phyloP scores from a whole-genome alignment of 1,140 invertebrate species.

The Heliconius melpomene region DNA sequence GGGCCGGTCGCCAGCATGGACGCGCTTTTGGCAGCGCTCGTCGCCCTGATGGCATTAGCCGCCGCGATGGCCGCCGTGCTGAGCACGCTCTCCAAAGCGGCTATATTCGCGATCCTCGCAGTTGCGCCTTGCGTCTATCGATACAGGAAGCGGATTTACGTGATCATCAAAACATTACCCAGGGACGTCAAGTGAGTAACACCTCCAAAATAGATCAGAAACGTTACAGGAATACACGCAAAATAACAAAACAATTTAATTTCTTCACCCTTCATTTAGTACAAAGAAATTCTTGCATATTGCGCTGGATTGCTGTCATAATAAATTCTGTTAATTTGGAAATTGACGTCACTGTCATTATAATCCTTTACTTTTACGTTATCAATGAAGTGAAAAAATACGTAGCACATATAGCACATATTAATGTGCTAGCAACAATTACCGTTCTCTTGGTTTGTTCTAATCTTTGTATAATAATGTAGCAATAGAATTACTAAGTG shows the following conservation, averaged over 20 bases:
- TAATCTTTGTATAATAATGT: no score
- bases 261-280: background rate
- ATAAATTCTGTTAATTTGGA: no score
- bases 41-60: conserved; percentile 81
- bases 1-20: conserved; percentile 76
- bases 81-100: conserved; percentile 81
- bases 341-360: no score
- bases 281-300: background rate
- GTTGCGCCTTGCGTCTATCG: conserved; percentile 80
- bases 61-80: conserved; percentile 81
- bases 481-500: no score
- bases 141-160: conserved; percentile 82
- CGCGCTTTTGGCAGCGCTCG: conserved; percentile 81
- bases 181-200: conserved; percentile 82
- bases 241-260: background rate
- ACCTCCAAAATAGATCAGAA: background rate
- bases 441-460: no score
- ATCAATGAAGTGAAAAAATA: no score
- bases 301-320: no score
- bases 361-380: no score
- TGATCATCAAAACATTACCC: conserved; percentile 82
- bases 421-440: no score
- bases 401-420: no score
- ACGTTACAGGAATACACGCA: background rate
- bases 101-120: conserved; percentile 80